These are phyloP conservation scores for Athene cunicularia DNA, from an alignment of 2,113 vertebrate species.

Conservation along the genomic window DNA sequence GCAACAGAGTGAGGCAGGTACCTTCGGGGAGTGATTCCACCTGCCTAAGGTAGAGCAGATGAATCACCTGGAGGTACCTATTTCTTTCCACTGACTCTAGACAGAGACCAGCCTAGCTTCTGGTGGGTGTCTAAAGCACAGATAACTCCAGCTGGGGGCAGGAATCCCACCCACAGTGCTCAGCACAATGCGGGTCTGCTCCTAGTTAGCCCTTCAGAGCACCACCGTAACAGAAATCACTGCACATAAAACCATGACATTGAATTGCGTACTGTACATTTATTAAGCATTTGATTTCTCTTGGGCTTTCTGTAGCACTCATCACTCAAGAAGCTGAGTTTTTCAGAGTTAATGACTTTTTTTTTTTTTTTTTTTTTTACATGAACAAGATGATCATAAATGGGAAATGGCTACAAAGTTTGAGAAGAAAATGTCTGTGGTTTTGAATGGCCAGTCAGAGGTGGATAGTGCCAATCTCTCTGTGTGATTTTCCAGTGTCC, in stretches of 20 bases:
- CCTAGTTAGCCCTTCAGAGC: background rate
- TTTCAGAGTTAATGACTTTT: background rate
- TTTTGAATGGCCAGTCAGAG: background rate
- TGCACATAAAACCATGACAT: fast-evolving
- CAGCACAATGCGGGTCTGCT: background rate
- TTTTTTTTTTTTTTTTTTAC: background rate
- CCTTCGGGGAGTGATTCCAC: background rate
- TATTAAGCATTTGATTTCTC: background rate
- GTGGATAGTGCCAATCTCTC: background rate
- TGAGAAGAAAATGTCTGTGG: background rate
- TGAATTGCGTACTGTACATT: background rate
- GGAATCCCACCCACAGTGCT: background rate
- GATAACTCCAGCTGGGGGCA: background rate
- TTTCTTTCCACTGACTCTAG: background rate
- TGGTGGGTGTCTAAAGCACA: background rate
- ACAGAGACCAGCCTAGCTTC: background rate
- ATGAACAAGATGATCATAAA: background rate
- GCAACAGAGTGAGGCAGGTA: background rate
- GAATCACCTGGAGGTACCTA: background rate
- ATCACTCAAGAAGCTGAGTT: background rate
- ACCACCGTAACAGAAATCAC: background rate
- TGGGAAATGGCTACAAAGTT: background rate
- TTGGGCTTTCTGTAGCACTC: background rate
- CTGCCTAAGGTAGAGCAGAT: background rate
- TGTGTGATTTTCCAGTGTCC: background rate